These are phyloP conservation scores for Thymelicus lineola DNA, from an alignment of 2,888 invertebrate genomes.

Conservation along the genomic window DNA sequence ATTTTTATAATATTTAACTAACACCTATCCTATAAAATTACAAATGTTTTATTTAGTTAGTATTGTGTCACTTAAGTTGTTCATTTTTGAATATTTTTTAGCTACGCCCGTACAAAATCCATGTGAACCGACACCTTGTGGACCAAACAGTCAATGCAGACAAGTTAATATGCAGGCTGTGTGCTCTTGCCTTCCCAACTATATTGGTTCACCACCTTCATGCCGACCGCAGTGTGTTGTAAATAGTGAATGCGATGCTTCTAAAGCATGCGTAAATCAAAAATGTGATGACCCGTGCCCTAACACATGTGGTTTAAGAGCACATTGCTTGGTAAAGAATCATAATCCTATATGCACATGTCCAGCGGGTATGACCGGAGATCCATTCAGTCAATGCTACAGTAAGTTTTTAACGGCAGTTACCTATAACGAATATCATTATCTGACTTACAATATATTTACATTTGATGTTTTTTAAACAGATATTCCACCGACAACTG, in stretches of 20 bases:
- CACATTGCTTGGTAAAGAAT: slow-evolving; percentile 92
- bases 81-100: slow-evolving; percentile 45
- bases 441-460: not conserved
- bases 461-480: slow-evolving; percentile 3
- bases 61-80: not conserved
- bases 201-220: slow-evolving; percentile 91
- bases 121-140: slow-evolving; percentile 94
- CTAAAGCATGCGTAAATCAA: slow-evolving; percentile 93
- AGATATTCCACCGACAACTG: slow-evolving; percentile 79
- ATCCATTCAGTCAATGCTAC: slow-evolving; percentile 93
- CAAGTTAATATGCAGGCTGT: slow-evolving; percentile 92
- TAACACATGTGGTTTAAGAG: slow-evolving; percentile 94
- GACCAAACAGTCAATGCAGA: slow-evolving; percentile 94
- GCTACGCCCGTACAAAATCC: slow-evolving; percentile 86
- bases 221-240: slow-evolving; percentile 95
- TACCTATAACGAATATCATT: not conserved
- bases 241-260: slow-evolving; percentile 93
- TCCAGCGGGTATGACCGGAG: slow-evolving; percentile 92
- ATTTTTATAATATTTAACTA: no score
- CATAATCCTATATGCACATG: slow-evolving; percentile 96
- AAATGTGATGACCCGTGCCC: slow-evolving; percentile 95
- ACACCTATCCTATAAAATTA: no score
- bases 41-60: no score
- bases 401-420: slow-evolving; percentile 80
- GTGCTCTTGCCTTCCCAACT: slow-evolving; percentile 93